phyloP scores from a whole-genome alignment of 2,888 invertebrate species.

The Agrochola lychnidis region DNA sequence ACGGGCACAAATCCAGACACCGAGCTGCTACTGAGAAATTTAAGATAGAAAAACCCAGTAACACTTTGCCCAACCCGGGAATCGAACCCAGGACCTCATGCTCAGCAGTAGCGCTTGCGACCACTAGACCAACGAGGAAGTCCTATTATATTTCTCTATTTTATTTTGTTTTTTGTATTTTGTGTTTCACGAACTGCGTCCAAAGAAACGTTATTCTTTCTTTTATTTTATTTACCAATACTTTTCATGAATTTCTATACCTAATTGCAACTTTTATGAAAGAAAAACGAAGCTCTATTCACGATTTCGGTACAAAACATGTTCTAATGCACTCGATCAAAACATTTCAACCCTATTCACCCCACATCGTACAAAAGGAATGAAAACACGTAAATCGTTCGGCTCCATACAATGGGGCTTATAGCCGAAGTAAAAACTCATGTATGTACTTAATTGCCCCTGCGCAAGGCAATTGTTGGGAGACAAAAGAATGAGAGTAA shows the following conservation, averaged over 20 bases:
- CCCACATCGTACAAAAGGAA: background rate
- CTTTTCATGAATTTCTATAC: background rate
- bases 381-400: constrained; percentile 25
- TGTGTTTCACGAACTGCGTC: too few relatives aligned
- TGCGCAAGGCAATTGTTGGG: constrained; percentile 32
- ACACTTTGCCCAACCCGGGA: too few relatives aligned
- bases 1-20: too few relatives aligned
- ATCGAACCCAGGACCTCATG: too few relatives aligned
- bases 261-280: background rate
- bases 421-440: constrained; percentile 25
- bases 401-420: constrained; percentile 29
- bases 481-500: constrained; percentile 48
- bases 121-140: too few relatives aligned
- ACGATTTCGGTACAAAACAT: constrained; percentile 13
- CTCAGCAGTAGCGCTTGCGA: too few relatives aligned
- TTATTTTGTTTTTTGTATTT: too few relatives aligned
- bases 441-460: constrained; percentile 29
- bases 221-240: too few relatives aligned
- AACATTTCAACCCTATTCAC: constrained; percentile 14
- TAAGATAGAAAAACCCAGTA: too few relatives aligned
- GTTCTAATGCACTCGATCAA: background rate
- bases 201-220: too few relatives aligned
- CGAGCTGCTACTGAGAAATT: too few relatives aligned
- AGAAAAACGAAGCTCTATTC: background rate
- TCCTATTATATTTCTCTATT: too few relatives aligned